Evolutionary conservation across 2,888 invertebrate species (phyloP), one percentile per base, ranked within the genome.

Genomic region (Bellardia bayeri): DNA sequence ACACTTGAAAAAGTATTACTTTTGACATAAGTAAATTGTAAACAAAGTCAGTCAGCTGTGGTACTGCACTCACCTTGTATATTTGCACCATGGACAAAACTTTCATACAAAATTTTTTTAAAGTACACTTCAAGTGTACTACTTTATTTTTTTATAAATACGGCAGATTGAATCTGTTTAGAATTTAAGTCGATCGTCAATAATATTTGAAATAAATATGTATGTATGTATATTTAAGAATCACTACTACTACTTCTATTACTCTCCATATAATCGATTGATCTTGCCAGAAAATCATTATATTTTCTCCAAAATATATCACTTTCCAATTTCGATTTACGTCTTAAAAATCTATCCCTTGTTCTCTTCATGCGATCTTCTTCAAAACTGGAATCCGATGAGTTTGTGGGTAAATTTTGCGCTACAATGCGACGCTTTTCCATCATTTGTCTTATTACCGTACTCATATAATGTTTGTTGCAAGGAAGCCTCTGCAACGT

Each of bases 301-400:
- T 51, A 82, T 51, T 68, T 68, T 33, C 4, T 56, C 82, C 74
- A 82, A 74, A 75, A 82, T 3, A 56, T 14, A 23, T 79, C 54
- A 16, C 33, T 71, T 71, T 75, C 58, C 13, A 63, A 6, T 56
- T 69, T 42, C 7, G 45, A 56, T 68, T 68, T 82, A 37, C 58
- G 56, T 63, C 6, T 82, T 8, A 58, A 40, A 49, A 11, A 75
- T 1, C 58, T 42, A 7, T 23, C 14, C 13, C 11, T 61, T 2
- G 23, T 9, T 13, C 6, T 61, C 8, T 37, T 3, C 8, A n/a
- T 16, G 0, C 9, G 40, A 2, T 2, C 30, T 6, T 40, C 75
- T 16, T 75, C 68, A 0, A 69, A 1, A 7, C 82, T 82, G 30
- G 82, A 68, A 14, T 68, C 75, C 2, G 75, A 82, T 2, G 68